Evolutionary conservation across 2,888 invertebrate genomes (phyloP), one percentile per base, ranked within the genome.

Genomic region (Limenitis arthemis): DNA sequence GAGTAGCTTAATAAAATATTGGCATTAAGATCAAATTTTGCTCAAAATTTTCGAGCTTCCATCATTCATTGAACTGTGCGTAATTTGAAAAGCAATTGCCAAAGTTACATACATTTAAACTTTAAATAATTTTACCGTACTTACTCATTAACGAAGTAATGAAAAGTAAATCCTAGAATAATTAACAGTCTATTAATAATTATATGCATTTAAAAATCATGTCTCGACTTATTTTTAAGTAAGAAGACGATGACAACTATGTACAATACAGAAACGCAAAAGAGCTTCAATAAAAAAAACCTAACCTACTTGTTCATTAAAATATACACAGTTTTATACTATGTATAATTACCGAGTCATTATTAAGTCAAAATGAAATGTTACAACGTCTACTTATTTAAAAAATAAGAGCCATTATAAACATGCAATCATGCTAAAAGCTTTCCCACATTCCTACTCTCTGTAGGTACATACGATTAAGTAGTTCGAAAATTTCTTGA

Each of bases 361-460:
- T 30, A 37, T 8, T n/a, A 8, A 34, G 36, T 44, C 36, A 8
- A 30, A n/a, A n/a, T 8, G 1, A 30, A 29, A 31, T 4, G 30
- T 37, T 5, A 30, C 5, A 38, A 12, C 48, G 51, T 53, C 50
- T 46, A 58, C 54, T 56, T 59, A 60, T 55, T 56, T 47, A 48
- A 52, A 55, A 51, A 47, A 52, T 40, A 61, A 54, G 51, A 58
- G 57, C 60, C 65, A 60, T 65, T 62, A 66, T 60, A 58, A 61
- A 66, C 78, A 75, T 77, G 60, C 70, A 66, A 76, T 83, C 82
- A 80, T 80, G 84, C 84, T 83, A 76, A 70, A 73, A 67, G 83
- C 82, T 84, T 83, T 51, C 54, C 59, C 62, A 62, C 63, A 63
- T 61, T 67, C 76, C 80, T 81, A 77, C 78, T 70, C 69, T 63